Base-by-base conservation (phyloP, 2,888 invertebrate species). In the Nephrotoma guestfalica region DNA sequence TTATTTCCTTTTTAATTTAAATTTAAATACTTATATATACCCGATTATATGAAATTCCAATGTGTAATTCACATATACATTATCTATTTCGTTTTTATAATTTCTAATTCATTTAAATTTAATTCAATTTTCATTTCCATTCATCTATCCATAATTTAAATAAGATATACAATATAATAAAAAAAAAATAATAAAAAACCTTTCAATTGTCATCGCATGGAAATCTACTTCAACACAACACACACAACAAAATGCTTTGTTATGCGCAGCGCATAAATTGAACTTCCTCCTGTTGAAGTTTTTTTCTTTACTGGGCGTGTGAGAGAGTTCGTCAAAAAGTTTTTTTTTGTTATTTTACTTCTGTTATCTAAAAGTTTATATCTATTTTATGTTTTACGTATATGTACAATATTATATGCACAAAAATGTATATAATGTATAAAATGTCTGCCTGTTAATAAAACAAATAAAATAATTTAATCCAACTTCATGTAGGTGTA, bases 251-350 rank as follows among this genome's bases (percentile, higher is more conserved):
- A 85, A 43, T 18, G 85, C 43, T 85, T 85, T 43, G 41, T 43
- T 85, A 85, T 85, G 85, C 85, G 85, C 85, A 43, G 85, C 85
- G 85, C 85, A 43, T 85, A 85, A 85, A 41, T 43, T 85, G 43
- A 85, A 85, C 85, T 85, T 85, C 85, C 85, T 85, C 85, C 85
- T 18, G 85, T 9, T n/a, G 42, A 42, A 41, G 41, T 84, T 84
- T 84, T 84, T 84, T 84, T 84, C 84, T 84, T 43, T 85, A 43
- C 43, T 85, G 85, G 85, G 85, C 85, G 85, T 85, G 85, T 85
- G 85, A 85, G 85, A 84, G 84, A 84, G 84, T 84, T 84, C 84
- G 84, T 84, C 84, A 84, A 84, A 84, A 84, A 41, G 84, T 84
- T 71, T 71, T 71, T 84, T 71, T 71, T 71, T 71, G 11, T 71